A percentile compares a stretch with the other conserved stretches of the same genome.
Evolutionary conservation across 2,797 vertebrate genomes (phyloP).

Genomic region (Decapterus maruadsi): DNA sequence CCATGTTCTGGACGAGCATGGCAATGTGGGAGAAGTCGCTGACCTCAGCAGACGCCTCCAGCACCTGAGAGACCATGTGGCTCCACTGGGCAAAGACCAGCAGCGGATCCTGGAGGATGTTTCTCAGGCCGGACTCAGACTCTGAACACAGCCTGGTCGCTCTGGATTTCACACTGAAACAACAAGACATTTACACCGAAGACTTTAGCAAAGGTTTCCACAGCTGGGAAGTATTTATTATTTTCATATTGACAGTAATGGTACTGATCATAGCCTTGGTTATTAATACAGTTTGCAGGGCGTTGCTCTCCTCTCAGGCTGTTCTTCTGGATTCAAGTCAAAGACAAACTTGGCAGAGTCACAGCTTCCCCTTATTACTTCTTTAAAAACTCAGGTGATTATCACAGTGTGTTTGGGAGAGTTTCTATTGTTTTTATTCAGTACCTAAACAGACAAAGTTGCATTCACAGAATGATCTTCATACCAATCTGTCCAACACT

Average conservation of each 20-base stretch:
- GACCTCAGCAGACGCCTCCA: slow-evolving; percentile 85
- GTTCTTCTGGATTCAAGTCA: too few species aligned
- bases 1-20: slow-evolving; percentile 87
- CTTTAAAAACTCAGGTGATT: too few species aligned
- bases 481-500: too few species aligned
- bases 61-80: slow-evolving; percentile 81
- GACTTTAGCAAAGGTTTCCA: not conserved
- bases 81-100: slow-evolving; percentile 89
- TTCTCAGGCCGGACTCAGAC: slow-evolving; percentile 82
- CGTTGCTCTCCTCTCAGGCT: too few species aligned
- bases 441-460: too few species aligned
- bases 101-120: slow-evolving; percentile 87
- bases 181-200: not conserved
- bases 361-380: too few species aligned
- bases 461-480: too few species aligned
- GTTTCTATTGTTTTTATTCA: too few species aligned
- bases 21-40: slow-evolving; percentile 86
- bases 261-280: not conserved
- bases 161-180: slow-evolving; percentile 88
- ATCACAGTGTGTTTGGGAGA: too few species aligned
- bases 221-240: not conserved
- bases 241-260: not conserved
- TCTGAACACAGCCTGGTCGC: slow-evolving; percentile 85
- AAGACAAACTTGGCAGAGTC: too few species aligned
- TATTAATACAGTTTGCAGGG: too few species aligned